These are phyloP conservation scores for Loriculus beryllinus DNA, from an alignment of 2,797 vertebrate genomes.

Conservation along the genomic window DNA sequence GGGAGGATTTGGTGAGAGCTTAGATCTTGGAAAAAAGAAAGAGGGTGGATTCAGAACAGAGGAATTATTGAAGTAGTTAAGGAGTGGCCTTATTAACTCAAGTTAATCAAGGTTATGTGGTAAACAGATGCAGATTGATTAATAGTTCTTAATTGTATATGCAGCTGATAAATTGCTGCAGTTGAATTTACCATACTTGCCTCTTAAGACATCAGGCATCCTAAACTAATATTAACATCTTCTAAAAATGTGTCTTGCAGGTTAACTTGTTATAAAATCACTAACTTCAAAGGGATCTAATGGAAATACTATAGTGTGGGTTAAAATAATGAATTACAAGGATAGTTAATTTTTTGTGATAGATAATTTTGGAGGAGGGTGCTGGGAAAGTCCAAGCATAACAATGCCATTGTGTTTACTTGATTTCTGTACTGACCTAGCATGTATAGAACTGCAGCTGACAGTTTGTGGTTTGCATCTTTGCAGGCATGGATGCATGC, in stretches of 20 bases:
- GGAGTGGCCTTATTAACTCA: not conserved
- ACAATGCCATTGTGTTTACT: not conserved
- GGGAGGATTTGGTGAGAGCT: constrained; percentile 16
- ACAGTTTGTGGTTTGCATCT: not conserved
- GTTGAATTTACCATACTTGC: not conserved
- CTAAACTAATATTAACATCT: not conserved
- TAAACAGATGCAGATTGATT: not conserved
- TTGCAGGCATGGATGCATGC: not conserved
- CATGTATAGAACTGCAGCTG: not conserved
- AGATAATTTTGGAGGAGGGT: not conserved
- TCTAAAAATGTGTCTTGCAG: not conserved
- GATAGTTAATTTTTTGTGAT: not conserved
- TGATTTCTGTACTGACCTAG: not conserved
- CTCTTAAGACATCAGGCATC: not conserved
- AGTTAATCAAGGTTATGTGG: not conserved
- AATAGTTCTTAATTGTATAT: not conserved
- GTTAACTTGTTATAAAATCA: not conserved
- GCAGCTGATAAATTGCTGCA: not conserved
- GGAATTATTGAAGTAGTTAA: not conserved
- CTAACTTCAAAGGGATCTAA: not conserved
- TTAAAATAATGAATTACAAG: not conserved
- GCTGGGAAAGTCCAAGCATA: not conserved
- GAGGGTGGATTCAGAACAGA: not conserved
- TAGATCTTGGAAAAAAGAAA: not conserved
- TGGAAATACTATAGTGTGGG: not conserved